Evolutionary conservation across 2,113 vertebrate genomes (phyloP).

Genomic region (Callospermophilus lateralis): DNA sequence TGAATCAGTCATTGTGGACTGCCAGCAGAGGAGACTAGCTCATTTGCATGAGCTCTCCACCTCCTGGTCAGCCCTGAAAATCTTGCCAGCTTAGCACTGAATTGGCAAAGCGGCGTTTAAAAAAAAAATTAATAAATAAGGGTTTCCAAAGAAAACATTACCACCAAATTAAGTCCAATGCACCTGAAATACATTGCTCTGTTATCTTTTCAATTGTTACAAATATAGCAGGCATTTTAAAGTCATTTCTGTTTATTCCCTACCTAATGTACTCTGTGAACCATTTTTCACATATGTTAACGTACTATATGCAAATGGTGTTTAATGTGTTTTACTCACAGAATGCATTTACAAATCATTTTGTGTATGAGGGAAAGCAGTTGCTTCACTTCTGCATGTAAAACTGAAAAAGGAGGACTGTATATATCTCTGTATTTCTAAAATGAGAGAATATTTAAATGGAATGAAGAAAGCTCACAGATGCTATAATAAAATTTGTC

Average conservation of each 20-base stretch:
- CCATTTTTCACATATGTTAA: slow-evolving; percentile 82
- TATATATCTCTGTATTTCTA: slow-evolving; percentile 64
- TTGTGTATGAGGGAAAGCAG: slow-evolving; percentile 56
- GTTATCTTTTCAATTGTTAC: slow-evolving; percentile 74
- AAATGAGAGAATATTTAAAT: slow-evolving; percentile 75
- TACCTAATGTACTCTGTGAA: slow-evolving; percentile 76
- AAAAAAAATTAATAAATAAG: slow-evolving; percentile 59
- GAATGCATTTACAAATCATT: slow-evolving; percentile 84
- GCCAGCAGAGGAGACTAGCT: slow-evolving; percentile 55
- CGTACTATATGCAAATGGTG: slow-evolving; percentile 80
- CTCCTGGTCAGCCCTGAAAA: slow-evolving; percentile 67
- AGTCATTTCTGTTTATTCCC: slow-evolving; percentile 77
- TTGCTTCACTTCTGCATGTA: slow-evolving; percentile 68
- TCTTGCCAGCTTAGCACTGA: slow-evolving; percentile 76
- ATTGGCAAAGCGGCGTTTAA: slow-evolving; percentile 63
- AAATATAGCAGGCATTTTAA: slow-evolving; percentile 69
- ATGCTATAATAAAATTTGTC: slow-evolving; percentile 68
- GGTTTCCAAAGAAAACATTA: slow-evolving; percentile 69
- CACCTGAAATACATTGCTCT: slow-evolving; percentile 77
- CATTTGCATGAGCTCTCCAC: slow-evolving; percentile 76
- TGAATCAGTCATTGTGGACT: slow-evolving; percentile 64
- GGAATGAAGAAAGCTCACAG: slow-evolving; percentile 68
- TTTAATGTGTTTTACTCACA: slow-evolving; percentile 84
- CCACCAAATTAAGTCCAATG: slow-evolving; percentile 58
- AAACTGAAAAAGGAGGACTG: slow-evolving; percentile 59